Evolutionary conservation across 2,113 vertebrate genomes (phyloP), one percentile per base, ranked within the genome.

Genomic region (Leptocoma aspasia): DNA sequence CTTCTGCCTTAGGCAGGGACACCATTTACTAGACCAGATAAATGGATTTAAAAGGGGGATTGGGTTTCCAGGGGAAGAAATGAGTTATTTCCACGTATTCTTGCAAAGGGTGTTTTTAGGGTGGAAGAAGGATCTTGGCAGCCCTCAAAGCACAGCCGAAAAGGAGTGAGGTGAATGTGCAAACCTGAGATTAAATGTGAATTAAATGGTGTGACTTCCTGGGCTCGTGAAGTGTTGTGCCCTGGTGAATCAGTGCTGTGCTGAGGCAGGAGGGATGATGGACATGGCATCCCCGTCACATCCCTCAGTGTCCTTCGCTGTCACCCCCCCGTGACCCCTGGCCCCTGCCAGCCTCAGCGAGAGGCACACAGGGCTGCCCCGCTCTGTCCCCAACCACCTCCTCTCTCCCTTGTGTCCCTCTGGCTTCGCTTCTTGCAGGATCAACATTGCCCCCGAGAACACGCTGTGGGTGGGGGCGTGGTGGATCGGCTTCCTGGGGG

Each of bases 381-480:
- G 4, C 66, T 82, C 60, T 0, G 0, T 72, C 24, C 7, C 83
- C 30, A 90, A 35, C 85, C 24, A 0, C 8, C 4, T 0, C 72
- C 77, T 85, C 82, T 87, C 57, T 65, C 50, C 54, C 31, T 70
- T 71, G 26, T 96, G 56, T 84, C 59, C 75, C 60, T 78, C 20
- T 4, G 21, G 16, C n/a, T 52, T 63, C 1, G 1, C 91, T 61
- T 56, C 86, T 18, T 13, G 54, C 96, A 99, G 99, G 68, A 96
- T 97, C 1, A 90, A 97, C 76, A 97, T 99, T 60, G 97, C 98
- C 31, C 98, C 99, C 0, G 99, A 99, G 73, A 99, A 98, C 94
- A 98, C 99, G 0, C 98, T 98, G 39, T 99, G 99, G 99, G 99
- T 99, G 2, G 99, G 99, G 0, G 99, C 99, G 1, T 99, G 99